phyloP scores from a whole-genome alignment of 2,113 vertebrate genomes.

The Bungarus multicinctus region DNA sequence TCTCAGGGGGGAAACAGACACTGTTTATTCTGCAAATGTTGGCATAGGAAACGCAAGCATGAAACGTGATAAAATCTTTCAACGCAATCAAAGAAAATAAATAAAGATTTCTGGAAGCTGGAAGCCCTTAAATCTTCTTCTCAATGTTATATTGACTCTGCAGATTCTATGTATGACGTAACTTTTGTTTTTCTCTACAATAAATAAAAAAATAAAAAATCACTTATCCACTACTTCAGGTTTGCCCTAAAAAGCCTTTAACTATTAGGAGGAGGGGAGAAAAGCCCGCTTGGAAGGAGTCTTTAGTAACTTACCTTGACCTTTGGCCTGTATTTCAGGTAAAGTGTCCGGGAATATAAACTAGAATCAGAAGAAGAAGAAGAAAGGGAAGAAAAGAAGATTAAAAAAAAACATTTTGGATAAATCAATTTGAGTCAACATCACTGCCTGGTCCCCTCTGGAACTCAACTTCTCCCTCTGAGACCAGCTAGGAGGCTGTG shows the following conservation, averaged over 20 bases:
- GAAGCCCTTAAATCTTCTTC: neutral
- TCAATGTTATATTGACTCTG: neutral
- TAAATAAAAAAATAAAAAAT: neutral
- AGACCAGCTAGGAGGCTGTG: neutral
- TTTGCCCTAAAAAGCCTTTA: neutral
- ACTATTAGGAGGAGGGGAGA: accelerated
- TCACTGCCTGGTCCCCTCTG: neutral
- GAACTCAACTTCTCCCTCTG: neutral
- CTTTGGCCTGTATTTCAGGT: constrained; percentile 91
- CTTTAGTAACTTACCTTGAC: constrained; percentile 80
- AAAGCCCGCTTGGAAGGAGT: too few relatives aligned
- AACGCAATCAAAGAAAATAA: neutral
- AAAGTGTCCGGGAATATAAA: constrained; percentile 93
- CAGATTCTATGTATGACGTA: neutral
- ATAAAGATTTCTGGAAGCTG: neutral
- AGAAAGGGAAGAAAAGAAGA: neutral
- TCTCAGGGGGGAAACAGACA: neutral
- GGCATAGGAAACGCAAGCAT: neutral
- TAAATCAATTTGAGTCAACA: neutral
- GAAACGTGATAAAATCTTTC: neutral
- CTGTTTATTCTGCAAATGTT: neutral
- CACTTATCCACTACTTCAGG: neutral
- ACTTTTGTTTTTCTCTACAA: constrained; percentile 2
- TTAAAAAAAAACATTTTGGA: neutral
- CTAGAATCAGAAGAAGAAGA: constrained; percentile 61